Conservation (phyloP, 37 sponge, comb jelly and placozoan species). For the Mnemiopsis leidyi region DNA sequence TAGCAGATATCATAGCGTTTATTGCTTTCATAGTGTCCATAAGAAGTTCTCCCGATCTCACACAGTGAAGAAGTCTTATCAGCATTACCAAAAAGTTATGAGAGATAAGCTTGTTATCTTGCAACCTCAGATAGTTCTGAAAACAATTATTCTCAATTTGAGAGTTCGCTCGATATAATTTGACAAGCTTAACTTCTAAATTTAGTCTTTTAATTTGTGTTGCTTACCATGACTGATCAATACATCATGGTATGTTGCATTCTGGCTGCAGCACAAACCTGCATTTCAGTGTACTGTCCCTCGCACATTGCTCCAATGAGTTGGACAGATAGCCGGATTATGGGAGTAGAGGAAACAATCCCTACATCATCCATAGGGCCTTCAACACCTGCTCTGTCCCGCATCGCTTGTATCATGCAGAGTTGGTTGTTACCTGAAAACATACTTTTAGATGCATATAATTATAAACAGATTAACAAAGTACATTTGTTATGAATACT, state of each 20-base stretch:
- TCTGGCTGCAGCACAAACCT: constrained; percentile 9
- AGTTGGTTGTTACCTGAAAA: constrained; percentile 52
- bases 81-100: constrained; percentile 39
- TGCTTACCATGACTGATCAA: too few relatives aligned
- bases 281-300: constrained; percentile 37
- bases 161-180: too few relatives aligned
- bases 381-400: neutral
- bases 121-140: constrained; percentile 48
- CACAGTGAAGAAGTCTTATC: constrained; percentile 54
- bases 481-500: too few relatives aligned
- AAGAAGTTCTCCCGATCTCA: constrained; percentile 39
- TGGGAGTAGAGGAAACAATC: constrained; percentile 45
- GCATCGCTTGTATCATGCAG: constrained; percentile 35
- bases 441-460: too few relatives aligned
- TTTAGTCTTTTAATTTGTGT: too few relatives aligned
- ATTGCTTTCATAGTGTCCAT: constrained; percentile 44
- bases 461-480: too few relatives aligned
- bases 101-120: constrained; percentile 48
- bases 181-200: too few relatives aligned
- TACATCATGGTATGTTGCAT: too few relatives aligned
- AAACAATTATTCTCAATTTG: too few relatives aligned
- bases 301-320: constrained; percentile 65
- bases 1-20: constrained; percentile 46
- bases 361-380: constrained; percentile 24
- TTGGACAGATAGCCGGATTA: constrained; percentile 27